phyloP scores from a whole-genome alignment of 2,113 vertebrate species.

The Equus przewalskii region DNA sequence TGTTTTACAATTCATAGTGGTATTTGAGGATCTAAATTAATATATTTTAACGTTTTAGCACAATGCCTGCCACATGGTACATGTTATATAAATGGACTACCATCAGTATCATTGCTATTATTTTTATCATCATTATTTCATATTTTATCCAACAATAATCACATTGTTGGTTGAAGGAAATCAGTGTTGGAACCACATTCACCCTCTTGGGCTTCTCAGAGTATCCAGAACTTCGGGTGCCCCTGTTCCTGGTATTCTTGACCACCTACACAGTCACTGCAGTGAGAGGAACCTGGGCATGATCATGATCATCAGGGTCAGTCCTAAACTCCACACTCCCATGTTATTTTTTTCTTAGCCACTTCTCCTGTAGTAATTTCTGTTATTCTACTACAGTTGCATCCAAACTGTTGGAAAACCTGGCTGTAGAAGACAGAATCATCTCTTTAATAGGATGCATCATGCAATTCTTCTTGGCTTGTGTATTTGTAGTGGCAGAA shows the following conservation, averaged over 20 bases:
- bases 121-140: background rate
- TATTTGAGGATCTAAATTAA: background rate
- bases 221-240: background rate
- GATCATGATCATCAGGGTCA: background rate
- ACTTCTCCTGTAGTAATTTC: conserved; percentile 61
- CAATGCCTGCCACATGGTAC: background rate
- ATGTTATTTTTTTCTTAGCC: conserved; percentile 77
- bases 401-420: background rate
- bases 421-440: background rate
- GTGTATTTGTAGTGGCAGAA: background rate
- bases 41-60: background rate
- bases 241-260: conserved; percentile 19
- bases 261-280: background rate
- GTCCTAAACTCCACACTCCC: conserved; percentile 51
- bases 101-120: too few species aligned
- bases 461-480: background rate
- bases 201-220: conserved; percentile 51
- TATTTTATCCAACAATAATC: background rate
- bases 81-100: background rate
- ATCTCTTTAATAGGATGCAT: background rate
- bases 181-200: background rate
- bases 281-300: conserved; percentile 52
- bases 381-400: conserved; percentile 49
- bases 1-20: background rate
- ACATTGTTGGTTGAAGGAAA: background rate